Percentiles rank a stretch among this genome's conserved stretches.
Evolutionary conservation across 2,797 vertebrate species (phyloP).

Genomic region (Melanotaenia parkinsoni): DNA sequence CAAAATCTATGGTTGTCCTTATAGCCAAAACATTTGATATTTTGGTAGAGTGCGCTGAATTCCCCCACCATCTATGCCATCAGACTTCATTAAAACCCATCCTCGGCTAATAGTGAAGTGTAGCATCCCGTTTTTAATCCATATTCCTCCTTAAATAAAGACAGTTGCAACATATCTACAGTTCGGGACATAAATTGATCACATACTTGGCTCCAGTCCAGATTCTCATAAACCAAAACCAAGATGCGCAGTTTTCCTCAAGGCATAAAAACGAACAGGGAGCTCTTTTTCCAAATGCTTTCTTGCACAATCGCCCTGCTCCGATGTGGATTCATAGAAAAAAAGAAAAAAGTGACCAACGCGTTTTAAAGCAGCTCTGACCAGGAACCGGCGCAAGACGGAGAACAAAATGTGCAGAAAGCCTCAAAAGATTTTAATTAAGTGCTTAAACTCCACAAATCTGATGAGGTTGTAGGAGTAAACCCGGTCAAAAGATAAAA

Average conservation of each 20-base stretch:
- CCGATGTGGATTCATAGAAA: constrained; percentile 17
- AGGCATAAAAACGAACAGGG: not conserved
- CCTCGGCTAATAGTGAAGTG: not conserved
- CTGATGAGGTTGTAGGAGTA: too few relatives aligned
- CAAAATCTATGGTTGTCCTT: not conserved
- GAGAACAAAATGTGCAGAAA: constrained; percentile 31
- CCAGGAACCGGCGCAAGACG: too few relatives aligned
- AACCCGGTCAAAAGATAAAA: too few relatives aligned
- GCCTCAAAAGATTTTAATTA: not conserved
- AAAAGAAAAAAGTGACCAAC: not conserved
- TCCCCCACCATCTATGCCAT: too few relatives aligned
- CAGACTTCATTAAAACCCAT: not conserved
- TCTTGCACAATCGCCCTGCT: constrained; percentile 20
- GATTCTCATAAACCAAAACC: not conserved
- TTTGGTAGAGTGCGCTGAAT: not conserved
- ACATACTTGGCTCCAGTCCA: constrained; percentile 15
- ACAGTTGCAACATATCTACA: not conserved
- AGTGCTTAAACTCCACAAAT: not conserved
- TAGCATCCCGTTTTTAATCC: not conserved
- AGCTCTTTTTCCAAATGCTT: not conserved
- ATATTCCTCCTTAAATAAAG: not conserved
- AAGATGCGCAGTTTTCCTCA: not conserved
- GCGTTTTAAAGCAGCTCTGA: constrained; percentile 41
- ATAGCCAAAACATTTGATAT: not conserved
- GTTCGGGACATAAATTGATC: not conserved